A percentile compares a stretch with the other conserved stretches of the same genome.
phyloP scores from a whole-genome alignment of 2,113 vertebrate species.

The Lycaon pictus region DNA sequence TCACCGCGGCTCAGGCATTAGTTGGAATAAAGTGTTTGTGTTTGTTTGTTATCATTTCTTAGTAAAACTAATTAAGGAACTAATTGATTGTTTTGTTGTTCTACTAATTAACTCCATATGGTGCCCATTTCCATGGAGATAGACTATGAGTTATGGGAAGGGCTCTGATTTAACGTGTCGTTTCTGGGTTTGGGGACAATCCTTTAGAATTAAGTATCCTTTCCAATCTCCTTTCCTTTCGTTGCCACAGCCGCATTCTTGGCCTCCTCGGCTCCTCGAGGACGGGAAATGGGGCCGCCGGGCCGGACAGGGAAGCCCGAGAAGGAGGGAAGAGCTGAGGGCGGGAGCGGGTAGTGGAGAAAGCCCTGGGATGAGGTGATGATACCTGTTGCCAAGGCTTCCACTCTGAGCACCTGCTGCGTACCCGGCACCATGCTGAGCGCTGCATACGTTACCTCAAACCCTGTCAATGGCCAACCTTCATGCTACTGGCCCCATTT shows the following conservation, averaged over 20 bases:
- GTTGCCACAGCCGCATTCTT: neutral
- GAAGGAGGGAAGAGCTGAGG: neutral
- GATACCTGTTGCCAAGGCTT: neutral
- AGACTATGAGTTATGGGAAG: conserved; percentile 89
- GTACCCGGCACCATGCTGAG: neutral
- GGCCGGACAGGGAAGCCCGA: neutral
- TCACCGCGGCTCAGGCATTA: conserved; percentile 84
- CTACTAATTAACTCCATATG: conserved; percentile 92
- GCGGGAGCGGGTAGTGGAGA: neutral
- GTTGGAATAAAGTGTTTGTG: conserved; percentile 89
- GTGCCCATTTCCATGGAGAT: conserved; percentile 91
- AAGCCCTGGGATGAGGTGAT: neutral
- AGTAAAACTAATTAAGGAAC: conserved; percentile 91
- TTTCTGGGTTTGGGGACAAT: conserved; percentile 85
- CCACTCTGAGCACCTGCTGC: neutral
- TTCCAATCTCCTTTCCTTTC: conserved; percentile 74
- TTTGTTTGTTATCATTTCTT: conserved; percentile 92
- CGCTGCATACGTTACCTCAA: neutral
- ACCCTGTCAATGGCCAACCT: neutral
- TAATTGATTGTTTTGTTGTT: conserved; percentile 93
- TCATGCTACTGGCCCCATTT: neutral
- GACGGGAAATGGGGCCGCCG: neutral
- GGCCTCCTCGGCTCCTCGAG: neutral
- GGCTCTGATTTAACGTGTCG: conserved; percentile 83
- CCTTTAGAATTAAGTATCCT: conserved; percentile 82